Conservation (phyloP, 2,888 invertebrate genomes). For the Lasioglossum villosulum region DNA sequence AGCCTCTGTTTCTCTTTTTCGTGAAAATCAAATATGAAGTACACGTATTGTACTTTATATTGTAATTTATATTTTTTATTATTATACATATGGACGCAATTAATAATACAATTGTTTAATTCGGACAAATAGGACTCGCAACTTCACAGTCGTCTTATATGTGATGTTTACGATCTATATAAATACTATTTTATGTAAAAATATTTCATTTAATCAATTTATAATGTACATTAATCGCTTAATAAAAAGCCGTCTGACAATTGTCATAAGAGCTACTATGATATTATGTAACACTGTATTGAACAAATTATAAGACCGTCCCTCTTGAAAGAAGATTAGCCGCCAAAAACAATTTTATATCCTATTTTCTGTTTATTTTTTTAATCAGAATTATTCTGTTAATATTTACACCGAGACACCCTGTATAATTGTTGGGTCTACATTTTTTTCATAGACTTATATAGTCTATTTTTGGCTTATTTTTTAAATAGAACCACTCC, state of each 20-base stretch:
- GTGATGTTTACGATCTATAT: neutral
- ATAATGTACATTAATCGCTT: neutral
- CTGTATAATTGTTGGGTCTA: neutral
- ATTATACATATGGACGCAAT: neutral
- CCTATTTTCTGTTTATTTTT: neutral
- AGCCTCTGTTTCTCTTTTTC: neutral
- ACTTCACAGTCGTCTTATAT: no score
- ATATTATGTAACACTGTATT: slow-evolving; percentile 1
- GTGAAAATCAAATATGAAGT: neutral
- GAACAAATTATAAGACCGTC: neutral
- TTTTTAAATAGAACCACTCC: neutral
- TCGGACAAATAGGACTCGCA: no score
- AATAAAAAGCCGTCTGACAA: neutral
- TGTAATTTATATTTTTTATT: neutral
- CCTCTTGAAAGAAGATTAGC: neutral
- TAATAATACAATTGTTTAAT: neutral
- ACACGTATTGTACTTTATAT: neutral
- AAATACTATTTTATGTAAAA: neutral
- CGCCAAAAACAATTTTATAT: neutral
- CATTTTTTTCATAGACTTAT: neutral
- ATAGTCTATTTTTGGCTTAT: neutral
- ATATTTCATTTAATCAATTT: neutral
- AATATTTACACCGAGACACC: neutral
- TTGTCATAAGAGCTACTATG: neutral
- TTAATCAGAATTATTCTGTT: neutral